Percentiles rank a stretch among this genome's conserved stretches.
These are phyloP conservation scores for Tricholaema leucomelas DNA, from an alignment of 2,113 vertebrate species.

Conservation along the genomic window DNA sequence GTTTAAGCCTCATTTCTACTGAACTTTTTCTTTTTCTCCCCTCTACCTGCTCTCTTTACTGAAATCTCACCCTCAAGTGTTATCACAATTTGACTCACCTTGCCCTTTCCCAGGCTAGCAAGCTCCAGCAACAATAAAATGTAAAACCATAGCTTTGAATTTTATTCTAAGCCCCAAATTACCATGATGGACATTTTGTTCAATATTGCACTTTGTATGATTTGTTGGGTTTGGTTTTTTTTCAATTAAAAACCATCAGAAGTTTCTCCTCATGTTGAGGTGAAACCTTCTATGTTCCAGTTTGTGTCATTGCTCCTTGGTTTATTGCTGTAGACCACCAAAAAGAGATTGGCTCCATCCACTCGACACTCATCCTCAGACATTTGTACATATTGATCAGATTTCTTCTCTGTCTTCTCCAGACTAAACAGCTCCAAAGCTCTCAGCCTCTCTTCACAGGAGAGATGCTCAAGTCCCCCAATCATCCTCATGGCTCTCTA, in stretches of 20 bases:
- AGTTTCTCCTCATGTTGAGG: no score
- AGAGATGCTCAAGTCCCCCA: no score
- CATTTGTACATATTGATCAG: no score
- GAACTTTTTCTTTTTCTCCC: neutral
- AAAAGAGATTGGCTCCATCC: no score
- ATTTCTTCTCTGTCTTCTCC: no score
- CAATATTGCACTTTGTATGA: neutral
- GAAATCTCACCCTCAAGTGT: neutral
- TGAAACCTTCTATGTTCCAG: no score
- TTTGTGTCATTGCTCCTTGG: no score
- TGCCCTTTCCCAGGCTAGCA: neutral
- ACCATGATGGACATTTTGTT: neutral
- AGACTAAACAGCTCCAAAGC: no score
- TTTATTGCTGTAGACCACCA: no score
- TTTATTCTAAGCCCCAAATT: neutral
- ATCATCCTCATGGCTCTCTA: no score
- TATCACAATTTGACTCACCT: constrained; percentile 30
- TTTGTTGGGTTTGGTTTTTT: neutral
- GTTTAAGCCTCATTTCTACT: neutral
- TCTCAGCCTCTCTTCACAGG: no score
- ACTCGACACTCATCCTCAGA: no score
- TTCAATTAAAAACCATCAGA: neutral
- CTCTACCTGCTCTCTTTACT: neutral
- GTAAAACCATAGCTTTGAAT: neutral
- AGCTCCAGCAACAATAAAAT: neutral